Conservation (phyloP, 2,888 invertebrate species). For the Enoplolaimus lenunculus region DNA sequence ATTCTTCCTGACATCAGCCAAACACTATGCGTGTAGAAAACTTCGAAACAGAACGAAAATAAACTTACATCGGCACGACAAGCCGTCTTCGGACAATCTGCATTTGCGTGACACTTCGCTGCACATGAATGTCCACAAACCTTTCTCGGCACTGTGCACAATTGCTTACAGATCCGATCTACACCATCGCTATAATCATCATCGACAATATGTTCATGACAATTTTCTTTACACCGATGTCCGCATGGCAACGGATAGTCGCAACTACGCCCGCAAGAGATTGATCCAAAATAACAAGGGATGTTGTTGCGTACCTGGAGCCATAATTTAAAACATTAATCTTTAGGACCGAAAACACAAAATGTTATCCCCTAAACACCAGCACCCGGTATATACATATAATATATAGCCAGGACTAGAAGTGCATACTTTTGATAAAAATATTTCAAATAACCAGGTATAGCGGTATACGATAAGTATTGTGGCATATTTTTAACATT, state of each 20-base stretch:
- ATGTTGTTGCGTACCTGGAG: conserved; percentile 65
- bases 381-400: too few species aligned
- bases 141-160: conserved; percentile 55
- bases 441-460: too few species aligned
- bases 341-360: too few species aligned
- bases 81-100: conserved; percentile 53
- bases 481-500: too few species aligned
- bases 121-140: conserved; percentile 73
- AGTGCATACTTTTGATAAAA: too few species aligned
- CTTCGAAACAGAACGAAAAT: too few species aligned
- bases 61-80: conserved; percentile 43
- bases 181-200: conserved; percentile 45
- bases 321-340: too few species aligned
- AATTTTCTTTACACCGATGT: conserved; percentile 65
- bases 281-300: conserved; percentile 67
- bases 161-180: conserved; percentile 56
- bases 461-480: too few species aligned
- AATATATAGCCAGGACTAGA: too few species aligned
- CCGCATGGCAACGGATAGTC: conserved; percentile 63
- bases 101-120: conserved; percentile 61
- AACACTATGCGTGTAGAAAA: too few species aligned
- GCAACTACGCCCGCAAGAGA: conserved; percentile 80
- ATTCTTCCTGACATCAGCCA: too few species aligned
- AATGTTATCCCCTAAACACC: too few species aligned
- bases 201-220: conserved; percentile 61